phyloP scores from a whole-genome alignment of 2,797 vertebrate genomes.

The Channa striata region DNA sequence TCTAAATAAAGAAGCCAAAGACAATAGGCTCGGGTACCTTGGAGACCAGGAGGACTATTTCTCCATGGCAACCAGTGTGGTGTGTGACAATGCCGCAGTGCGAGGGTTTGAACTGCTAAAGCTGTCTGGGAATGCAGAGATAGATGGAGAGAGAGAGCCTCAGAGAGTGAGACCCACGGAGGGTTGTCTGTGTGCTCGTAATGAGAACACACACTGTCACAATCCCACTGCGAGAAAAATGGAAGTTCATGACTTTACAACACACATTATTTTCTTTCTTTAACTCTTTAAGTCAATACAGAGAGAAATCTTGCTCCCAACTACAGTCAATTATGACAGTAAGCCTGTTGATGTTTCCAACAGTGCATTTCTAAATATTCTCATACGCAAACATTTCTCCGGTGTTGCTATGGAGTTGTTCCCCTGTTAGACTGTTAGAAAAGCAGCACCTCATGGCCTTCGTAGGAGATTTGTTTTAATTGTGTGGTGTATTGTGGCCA shows the following conservation, averaged over 20 bases:
- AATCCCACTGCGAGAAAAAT: conserved; percentile 75
- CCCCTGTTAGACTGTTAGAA: conserved; percentile 64
- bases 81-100: conserved; percentile 85
- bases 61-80: conserved; percentile 88
- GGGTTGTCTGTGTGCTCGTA: conserved; percentile 73
- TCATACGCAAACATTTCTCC: conserved; percentile 65
- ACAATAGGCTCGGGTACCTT: conserved; percentile 89
- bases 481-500: conserved; percentile 68
- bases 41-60: conserved; percentile 89
- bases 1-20: conserved; percentile 89
- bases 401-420: conserved; percentile 74
- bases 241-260: conserved; percentile 81
- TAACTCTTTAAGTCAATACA: conserved; percentile 67
- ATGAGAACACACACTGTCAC: conserved; percentile 84
- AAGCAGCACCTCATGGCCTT: conserved; percentile 66
- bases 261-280: conserved; percentile 67
- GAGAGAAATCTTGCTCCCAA: conserved; percentile 61
- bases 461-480: conserved; percentile 75
- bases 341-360: conserved; percentile 67
- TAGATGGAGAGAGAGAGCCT: conserved; percentile 74
- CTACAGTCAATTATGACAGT: conserved; percentile 64
- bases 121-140: conserved; percentile 85
- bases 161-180: conserved; percentile 73
- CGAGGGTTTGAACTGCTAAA: conserved; percentile 83
- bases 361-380: conserved; percentile 63